phyloP scores from a whole-genome alignment of 2,797 vertebrate genomes.

The Holocentrus rufus region DNA sequence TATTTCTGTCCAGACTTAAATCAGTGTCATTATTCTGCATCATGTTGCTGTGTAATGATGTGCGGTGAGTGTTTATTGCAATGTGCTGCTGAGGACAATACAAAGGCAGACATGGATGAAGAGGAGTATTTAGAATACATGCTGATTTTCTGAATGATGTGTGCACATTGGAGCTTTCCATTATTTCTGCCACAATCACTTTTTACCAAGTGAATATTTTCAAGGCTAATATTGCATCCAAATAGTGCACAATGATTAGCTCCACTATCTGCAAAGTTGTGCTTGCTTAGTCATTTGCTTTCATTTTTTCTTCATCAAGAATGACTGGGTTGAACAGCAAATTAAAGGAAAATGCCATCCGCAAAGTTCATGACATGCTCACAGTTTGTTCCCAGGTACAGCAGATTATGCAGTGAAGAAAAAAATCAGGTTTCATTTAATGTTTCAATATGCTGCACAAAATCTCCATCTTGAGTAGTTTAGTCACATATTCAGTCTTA shows the following conservation, averaged over 20 bases:
- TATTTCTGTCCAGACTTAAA: neutral
- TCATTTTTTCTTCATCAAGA: neutral
- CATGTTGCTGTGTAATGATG: neutral
- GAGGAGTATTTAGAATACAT: neutral
- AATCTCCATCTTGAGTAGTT: too few relatives aligned
- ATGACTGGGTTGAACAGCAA: neutral
- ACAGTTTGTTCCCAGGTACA: neutral
- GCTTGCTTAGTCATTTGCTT: neutral
- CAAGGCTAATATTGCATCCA: too few relatives aligned
- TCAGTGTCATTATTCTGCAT: neutral
- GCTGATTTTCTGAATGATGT: constrained; percentile 4
- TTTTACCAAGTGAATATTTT: too few relatives aligned
- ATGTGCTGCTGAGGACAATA: neutral
- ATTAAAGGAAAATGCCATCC: neutral
- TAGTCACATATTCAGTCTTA: too few relatives aligned
- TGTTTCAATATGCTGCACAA: too few relatives aligned
- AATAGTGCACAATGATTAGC: too few relatives aligned
- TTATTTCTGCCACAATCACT: neutral
- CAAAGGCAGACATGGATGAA: neutral
- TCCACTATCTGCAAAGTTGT: too few relatives aligned
- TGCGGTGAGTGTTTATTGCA: neutral
- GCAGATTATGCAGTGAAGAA: too few relatives aligned
- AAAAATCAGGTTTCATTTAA: too few relatives aligned
- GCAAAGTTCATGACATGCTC: neutral
- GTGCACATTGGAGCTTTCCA: neutral